Conservation (phyloP, 2,888 invertebrate genomes). For the Eupithecia abbreviata region DNA sequence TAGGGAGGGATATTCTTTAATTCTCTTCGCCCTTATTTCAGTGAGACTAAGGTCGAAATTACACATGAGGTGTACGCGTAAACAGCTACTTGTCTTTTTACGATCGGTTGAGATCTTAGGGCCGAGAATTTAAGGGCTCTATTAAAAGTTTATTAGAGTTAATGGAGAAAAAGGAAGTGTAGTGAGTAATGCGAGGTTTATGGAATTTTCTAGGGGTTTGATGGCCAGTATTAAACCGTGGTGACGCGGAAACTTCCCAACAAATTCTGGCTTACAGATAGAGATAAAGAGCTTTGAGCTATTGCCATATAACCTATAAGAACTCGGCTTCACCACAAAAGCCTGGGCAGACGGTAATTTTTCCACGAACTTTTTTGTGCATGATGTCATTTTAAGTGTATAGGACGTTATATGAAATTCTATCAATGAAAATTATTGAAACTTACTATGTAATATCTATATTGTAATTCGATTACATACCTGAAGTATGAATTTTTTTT, state of each 20-base stretch:
- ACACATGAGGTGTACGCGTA: neutral
- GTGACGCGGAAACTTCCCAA: neutral
- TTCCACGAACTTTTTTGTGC: neutral
- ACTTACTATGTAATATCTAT: no score
- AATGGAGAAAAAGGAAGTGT: constrained; percentile 12
- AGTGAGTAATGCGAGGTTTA: constrained; percentile 8
- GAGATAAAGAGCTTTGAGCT: neutral
- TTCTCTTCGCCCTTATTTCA: constrained; percentile 24
- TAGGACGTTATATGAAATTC: neutral
- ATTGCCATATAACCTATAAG: neutral
- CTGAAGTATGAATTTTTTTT: no score
- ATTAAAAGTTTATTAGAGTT: constrained; percentile 39
- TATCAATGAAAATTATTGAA: neutral
- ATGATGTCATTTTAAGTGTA: neutral
- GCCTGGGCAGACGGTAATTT: neutral
- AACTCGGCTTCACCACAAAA: neutral
- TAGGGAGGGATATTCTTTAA: constrained; percentile 41
- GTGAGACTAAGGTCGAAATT: constrained; percentile 30
- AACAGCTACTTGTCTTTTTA: constrained; percentile 29
- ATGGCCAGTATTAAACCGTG: neutral
- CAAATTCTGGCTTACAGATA: neutral
- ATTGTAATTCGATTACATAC: no score
- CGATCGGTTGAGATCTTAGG: constrained; percentile 41
- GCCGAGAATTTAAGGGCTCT: constrained; percentile 37
- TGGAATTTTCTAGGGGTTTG: constrained; percentile 8